Percentiles rank a stretch among this genome's conserved stretches.
phyloP scores from a whole-genome alignment of 2,888 invertebrate species.

The Tachina lurida region DNA sequence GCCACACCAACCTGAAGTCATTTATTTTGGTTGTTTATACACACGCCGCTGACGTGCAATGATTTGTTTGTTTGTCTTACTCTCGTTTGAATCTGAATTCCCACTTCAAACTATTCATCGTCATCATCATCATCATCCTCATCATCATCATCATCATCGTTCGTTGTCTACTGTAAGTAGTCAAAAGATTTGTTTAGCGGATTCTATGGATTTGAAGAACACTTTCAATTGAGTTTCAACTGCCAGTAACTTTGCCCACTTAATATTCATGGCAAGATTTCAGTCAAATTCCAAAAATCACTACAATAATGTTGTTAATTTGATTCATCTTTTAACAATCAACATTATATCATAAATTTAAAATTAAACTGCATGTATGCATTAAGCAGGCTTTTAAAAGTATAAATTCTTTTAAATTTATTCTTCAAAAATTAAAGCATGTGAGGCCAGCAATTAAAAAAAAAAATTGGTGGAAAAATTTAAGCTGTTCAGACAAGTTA shows the following conservation, averaged over 20 bases:
- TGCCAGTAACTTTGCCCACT: constrained; percentile 2
- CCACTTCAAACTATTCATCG: background rate
- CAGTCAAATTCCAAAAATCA: constrained; percentile 36
- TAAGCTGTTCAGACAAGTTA: too few species aligned
- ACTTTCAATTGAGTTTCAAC: constrained; percentile 8
- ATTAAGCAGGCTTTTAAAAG: background rate
- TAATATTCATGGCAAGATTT: constrained; percentile 46
- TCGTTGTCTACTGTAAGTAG: constrained; percentile 12
- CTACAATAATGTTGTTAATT: constrained; percentile 38
- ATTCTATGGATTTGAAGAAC: constrained; percentile 19
- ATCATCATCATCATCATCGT: background rate
- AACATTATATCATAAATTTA: constrained; percentile 20
- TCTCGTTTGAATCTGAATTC: background rate
- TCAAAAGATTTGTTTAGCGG: background rate
- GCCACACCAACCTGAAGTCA: constrained; percentile 17
- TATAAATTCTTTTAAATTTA: background rate
- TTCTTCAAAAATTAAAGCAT: too few species aligned
- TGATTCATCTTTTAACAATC: constrained; percentile 50
- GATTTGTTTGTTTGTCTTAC: background rate
- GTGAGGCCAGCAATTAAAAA: too few species aligned
- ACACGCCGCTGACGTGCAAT: background rate
- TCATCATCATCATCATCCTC: constrained; percentile 5
- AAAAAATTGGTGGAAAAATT: background rate
- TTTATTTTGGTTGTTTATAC: constrained; percentile 24
- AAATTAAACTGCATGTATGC: background rate